Conservation (phyloP, 2,797 vertebrate species). For the Mionectes olivaceus region DNA sequence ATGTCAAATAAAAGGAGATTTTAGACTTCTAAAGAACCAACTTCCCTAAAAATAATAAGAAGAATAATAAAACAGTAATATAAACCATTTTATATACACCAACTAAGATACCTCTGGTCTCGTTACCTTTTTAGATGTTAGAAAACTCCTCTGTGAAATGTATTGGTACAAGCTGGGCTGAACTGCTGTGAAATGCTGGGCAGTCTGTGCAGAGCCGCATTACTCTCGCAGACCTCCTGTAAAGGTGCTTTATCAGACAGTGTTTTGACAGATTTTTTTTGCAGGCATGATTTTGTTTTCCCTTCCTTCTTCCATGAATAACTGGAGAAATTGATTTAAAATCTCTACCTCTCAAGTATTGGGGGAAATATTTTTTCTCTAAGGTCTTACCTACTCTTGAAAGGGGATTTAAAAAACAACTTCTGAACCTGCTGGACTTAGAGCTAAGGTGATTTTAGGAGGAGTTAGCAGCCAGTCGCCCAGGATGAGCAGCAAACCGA, state of each 20-base stretch:
- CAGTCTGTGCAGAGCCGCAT: neutral
- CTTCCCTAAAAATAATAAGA: neutral
- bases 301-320: neutral
- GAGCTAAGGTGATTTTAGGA: neutral
- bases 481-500: fast-evolving
- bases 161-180: neutral
- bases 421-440: neutral
- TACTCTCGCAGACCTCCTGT: neutral
- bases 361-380: neutral
- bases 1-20: neutral
- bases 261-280: constrained; percentile 41
- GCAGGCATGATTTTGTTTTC: neutral
- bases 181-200: neutral
- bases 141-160: neutral
- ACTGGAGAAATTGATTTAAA: neutral
- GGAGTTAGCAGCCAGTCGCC: neutral
- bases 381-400: neutral
- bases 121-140: neutral
- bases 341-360: neutral
- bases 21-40: neutral
- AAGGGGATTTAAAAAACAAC: neutral
- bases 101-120: neutral
- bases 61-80: neutral
- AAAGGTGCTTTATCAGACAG: neutral
- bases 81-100: neutral